Percentiles rank a stretch among this genome's conserved stretches.
These are phyloP conservation scores for Cairina moschata DNA, from an alignment of 2,113 vertebrate species.

Conservation along the genomic window DNA sequence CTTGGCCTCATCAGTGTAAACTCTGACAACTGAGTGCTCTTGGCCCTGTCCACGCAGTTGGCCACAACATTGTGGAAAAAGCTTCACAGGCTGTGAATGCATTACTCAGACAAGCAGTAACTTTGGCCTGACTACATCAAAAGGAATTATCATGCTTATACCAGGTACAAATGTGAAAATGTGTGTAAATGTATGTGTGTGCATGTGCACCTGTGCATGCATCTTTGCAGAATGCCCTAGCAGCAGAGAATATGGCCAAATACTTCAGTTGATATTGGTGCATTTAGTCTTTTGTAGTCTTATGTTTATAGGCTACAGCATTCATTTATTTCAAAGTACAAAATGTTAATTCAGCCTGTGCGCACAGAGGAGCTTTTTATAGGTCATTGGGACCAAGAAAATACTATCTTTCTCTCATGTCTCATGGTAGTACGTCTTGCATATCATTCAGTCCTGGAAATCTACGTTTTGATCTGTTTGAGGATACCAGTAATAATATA, in stretches of 20 bases:
- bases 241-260: not conserved
- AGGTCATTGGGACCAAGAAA: constrained; percentile 24
- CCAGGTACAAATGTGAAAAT: not conserved
- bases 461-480: constrained; percentile 33
- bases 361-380: constrained; percentile 1
- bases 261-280: not conserved
- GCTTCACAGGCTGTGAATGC: not conserved
- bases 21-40: not conserved
- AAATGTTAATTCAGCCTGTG: constrained; percentile 1
- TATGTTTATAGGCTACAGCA: not conserved
- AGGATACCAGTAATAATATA: constrained; percentile 41
- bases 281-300: not conserved
- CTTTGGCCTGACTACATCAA: not conserved
- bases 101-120: not conserved
- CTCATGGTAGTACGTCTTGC: not conserved
- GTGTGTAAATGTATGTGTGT: accelerated
- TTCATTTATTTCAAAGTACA: constrained; percentile 12
- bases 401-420: not conserved
- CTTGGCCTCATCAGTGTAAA: not conserved
- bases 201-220: accelerated
- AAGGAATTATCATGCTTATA: not conserved
- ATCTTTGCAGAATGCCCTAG: too few species aligned
- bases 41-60: not conserved
- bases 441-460: constrained; percentile 1
- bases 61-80: not conserved